These are phyloP conservation scores for Poecile montanus DNA, from an alignment of 2,797 vertebrate species.

Conservation along the genomic window DNA sequence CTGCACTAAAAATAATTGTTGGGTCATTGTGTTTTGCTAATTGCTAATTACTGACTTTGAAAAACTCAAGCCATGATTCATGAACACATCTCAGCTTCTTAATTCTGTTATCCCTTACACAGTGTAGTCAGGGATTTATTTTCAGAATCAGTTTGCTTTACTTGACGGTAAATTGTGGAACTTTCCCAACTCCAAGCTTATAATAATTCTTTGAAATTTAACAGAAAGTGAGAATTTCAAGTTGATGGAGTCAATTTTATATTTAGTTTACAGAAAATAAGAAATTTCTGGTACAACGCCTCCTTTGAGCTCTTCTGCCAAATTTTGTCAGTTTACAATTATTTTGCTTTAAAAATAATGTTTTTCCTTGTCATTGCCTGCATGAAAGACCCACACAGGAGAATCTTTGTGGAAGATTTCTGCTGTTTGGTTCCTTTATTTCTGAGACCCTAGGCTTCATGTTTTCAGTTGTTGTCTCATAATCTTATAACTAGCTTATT, in stretches of 20 bases:
- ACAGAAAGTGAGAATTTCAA: conserved; percentile 56
- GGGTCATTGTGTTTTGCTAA: conserved; percentile 40
- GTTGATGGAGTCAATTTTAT: conserved; percentile 53
- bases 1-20: conserved; percentile 34
- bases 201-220: conserved; percentile 59
- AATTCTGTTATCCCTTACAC: conserved; percentile 9
- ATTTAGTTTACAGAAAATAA: conserved; percentile 63
- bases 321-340: conserved; percentile 36
- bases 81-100: conserved; percentile 34
- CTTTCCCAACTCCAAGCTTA: conserved; percentile 17
- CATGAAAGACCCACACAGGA: background rate
- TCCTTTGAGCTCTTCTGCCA: conserved; percentile 40
- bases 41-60: conserved; percentile 46
- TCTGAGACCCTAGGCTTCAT: background rate
- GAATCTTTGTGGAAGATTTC: background rate
- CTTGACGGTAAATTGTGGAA: conserved; percentile 40
- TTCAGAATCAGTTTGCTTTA: conserved; percentile 57
- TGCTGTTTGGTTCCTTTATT: background rate
- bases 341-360: conserved; percentile 39
- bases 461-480: background rate
- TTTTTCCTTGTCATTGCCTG: conserved; percentile 4
- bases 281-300: conserved; percentile 61
- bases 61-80: conserved; percentile 47
- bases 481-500: background rate
- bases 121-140: conserved; percentile 39